These are phyloP conservation scores for Drosophila koepferae DNA, from an alignment of 2,888 invertebrate species.

Conservation along the genomic window DNA sequence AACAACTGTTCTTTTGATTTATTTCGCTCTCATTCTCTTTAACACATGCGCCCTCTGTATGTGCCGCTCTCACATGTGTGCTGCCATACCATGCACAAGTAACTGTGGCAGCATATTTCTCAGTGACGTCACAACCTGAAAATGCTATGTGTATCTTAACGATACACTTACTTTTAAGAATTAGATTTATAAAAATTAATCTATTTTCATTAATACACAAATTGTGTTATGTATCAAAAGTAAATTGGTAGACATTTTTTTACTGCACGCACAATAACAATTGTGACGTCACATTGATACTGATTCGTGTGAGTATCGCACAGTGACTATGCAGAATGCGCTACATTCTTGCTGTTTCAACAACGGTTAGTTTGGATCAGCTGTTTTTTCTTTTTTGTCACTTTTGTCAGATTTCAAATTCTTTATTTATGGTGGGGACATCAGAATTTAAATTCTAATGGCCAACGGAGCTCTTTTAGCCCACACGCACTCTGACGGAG, in stretches of 20 bases:
- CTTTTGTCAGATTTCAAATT: slow-evolving; percentile 30
- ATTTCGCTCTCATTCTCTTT: neutral
- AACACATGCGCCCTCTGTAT: slow-evolving; percentile 6
- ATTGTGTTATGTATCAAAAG: neutral
- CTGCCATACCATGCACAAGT: slow-evolving; percentile 15
- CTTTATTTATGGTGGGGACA: slow-evolving; percentile 55
- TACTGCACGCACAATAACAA: neutral
- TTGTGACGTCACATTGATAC: slow-evolving; percentile 36
- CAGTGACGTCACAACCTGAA: slow-evolving; percentile 9
- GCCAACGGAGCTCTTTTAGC: slow-evolving; percentile 26
- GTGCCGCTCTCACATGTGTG: slow-evolving; percentile 8
- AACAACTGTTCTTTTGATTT: slow-evolving; percentile 12
- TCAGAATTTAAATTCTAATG: slow-evolving; percentile 43
- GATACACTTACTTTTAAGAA: neutral
- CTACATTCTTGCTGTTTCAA: slow-evolving; percentile 23
- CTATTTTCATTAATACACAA: neutral
- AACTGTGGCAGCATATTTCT: neutral
- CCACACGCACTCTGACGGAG: slow-evolving; percentile 19
- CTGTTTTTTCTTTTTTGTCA: slow-evolving; percentile 35
- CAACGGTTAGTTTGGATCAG: slow-evolving; percentile 29
- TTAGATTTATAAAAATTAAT: rapidly evolving
- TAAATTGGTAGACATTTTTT: neutral
- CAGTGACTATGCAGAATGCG: neutral
- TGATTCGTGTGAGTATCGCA: neutral
- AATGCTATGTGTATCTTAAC: too few species aligned